Base-by-base conservation (phyloP, 2,113 vertebrate species). In the Phrynosoma platyrhinos region DNA sequence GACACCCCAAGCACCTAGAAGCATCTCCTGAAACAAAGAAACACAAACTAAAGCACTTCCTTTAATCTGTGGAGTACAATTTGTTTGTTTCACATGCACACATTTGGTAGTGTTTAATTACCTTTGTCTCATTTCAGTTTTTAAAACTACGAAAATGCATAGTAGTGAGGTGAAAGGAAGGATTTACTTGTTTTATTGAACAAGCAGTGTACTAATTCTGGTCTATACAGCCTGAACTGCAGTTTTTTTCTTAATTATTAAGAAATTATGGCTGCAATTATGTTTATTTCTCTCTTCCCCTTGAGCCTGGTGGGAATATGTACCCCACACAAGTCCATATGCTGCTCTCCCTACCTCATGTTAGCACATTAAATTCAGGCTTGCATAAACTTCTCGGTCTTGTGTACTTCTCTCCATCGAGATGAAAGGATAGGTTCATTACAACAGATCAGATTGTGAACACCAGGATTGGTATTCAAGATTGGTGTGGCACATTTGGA, bases 161-260 rank as follows among this genome's bases (percentile, higher is more conserved):
- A 52, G 18, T 23, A 40, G 12, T 14, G 53, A 71, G 27, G 30
- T 16, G 68, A 23, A 79, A 86, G 32, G 30, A n/a, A 36, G 23
- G 27, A 86, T 71, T 36, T 76, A 58, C 4, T 40, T 76, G 12
- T 85, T 84, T 68, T 9, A 53, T 72, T 72, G 52, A 86, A 86
- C 36, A 47, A 36, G 36, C 72, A 75, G 53, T 77, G 64, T 62
- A 47, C 5, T 47, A 47, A 47, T 47, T 5, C 47, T 47, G 47
- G 40, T 66, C 0, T 0, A 21, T 27, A n/a, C 52, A 82, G 0
- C 0, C 85, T 36, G 75, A 72, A 66, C 5, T 53, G n/a, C 71
- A 74, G n/a, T 27, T 14, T 69, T 36, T 82, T 91, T 85, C 69
- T 83, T 82, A 91, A 90, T 80, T 7, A 87, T 6, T 71, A 86